Conservation (phyloP, 2,888 invertebrate genomes). For the Mylabris sibirica region DNA sequence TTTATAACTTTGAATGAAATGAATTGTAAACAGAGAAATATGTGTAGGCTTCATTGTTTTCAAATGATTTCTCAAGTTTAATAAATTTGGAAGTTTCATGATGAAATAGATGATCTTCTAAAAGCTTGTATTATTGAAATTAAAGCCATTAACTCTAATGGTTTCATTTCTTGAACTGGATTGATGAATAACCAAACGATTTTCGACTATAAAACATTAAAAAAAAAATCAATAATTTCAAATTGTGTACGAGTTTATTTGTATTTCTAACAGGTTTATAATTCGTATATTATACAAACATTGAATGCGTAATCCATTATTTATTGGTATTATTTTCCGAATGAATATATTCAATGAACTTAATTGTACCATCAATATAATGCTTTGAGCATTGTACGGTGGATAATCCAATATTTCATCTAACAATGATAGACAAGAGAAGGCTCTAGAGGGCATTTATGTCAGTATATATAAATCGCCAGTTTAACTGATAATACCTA, state of each 20-base stretch:
- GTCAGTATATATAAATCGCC: conserved; percentile 17
- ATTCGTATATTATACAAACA: not conserved
- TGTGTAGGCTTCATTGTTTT: not conserved
- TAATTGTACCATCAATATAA: conserved; percentile 10
- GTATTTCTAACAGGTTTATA: not conserved
- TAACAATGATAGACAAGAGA: conserved; percentile 21
- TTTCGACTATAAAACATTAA: not conserved
- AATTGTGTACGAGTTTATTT: not conserved
- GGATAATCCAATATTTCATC: conserved; percentile 13
- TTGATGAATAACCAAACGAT: not conserved
- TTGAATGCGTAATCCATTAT: not conserved
- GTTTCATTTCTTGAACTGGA: not conserved
- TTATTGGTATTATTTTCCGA: not conserved
- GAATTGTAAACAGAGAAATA: not conserved
- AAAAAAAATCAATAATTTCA: not conserved
- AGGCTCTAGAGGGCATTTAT: conserved; percentile 17
- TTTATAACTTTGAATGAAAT: not conserved
- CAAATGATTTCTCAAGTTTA: not conserved
- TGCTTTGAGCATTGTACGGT: conserved; percentile 5
- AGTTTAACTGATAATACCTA: conserved; percentile 15
- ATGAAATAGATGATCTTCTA: not conserved
- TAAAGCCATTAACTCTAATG: not conserved
- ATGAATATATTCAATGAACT: conserved; percentile 6
- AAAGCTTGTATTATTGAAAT: conserved; percentile 1
- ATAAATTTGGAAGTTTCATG: not conserved